These are phyloP conservation scores for Pseudopodoces humilis DNA, from an alignment of 2,113 vertebrate species.

Conservation along the genomic window DNA sequence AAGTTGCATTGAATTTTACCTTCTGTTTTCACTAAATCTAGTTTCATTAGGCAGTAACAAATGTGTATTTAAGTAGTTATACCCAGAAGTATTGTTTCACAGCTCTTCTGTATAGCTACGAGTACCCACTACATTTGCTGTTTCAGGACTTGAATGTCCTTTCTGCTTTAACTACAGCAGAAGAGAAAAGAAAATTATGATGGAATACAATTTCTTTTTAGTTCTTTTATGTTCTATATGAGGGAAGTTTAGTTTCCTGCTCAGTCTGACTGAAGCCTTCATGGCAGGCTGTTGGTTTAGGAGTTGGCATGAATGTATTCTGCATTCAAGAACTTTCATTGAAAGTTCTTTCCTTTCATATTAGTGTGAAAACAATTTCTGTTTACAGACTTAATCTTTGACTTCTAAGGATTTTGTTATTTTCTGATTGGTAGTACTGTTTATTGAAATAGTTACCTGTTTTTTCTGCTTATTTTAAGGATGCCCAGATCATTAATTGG, in stretches of 20 bases:
- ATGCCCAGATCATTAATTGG: slow-evolving; percentile 94
- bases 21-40: background rate
- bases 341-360: background rate
- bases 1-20: background rate
- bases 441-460: background rate
- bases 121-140: background rate
- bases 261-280: background rate
- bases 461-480: slow-evolving; percentile 75
- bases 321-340: background rate
- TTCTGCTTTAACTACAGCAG: background rate
- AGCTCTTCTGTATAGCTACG: background rate
- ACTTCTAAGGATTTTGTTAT: background rate
- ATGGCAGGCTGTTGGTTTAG: background rate
- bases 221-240: background rate
- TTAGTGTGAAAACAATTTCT: background rate
- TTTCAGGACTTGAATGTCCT: background rate
- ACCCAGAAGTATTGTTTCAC: background rate
- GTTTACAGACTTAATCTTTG: background rate
- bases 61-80: background rate
- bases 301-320: background rate
- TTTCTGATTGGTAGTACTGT: background rate
- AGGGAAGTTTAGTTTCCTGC: background rate
- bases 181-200: background rate
- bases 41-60: background rate
- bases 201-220: background rate